Evolutionary conservation across 2,113 vertebrate genomes (phyloP).

Genomic region (Pontoporia blainvillei): DNA sequence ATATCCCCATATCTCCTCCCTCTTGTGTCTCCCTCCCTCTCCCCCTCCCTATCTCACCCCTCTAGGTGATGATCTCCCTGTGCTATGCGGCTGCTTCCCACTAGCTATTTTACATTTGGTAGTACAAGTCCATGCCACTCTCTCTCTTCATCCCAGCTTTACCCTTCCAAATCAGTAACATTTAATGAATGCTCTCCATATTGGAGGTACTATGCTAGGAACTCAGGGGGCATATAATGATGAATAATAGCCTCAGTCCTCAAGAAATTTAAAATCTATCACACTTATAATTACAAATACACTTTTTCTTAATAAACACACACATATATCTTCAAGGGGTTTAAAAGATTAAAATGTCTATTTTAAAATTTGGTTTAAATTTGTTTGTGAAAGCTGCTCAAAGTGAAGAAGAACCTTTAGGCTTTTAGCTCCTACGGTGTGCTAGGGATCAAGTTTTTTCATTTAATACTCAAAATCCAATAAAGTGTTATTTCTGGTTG

Average conservation of each 20-base stretch:
- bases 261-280: conserved; percentile 27
- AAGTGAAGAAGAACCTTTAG: neutral
- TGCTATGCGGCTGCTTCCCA: no score
- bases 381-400: neutral
- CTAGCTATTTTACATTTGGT: no score
- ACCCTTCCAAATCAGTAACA: neutral
- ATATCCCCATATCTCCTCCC: no score
- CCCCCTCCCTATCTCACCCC: no score
- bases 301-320: neutral
- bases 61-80: no score
- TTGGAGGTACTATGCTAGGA: neutral
- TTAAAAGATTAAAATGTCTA: conserved; percentile 25
- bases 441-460: neutral
- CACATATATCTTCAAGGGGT: neutral
- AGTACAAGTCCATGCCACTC: no score
- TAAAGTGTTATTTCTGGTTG: neutral
- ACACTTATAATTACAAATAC: neutral
- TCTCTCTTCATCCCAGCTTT: no score
- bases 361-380: conserved; percentile 29
- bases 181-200: neutral
- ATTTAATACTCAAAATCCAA: neutral
- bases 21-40: no score
- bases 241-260: neutral
- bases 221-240: neutral
- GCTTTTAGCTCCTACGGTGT: neutral